Conservation (phyloP, 1,140 invertebrate genomes). For the Musca vetustissima region DNA sequence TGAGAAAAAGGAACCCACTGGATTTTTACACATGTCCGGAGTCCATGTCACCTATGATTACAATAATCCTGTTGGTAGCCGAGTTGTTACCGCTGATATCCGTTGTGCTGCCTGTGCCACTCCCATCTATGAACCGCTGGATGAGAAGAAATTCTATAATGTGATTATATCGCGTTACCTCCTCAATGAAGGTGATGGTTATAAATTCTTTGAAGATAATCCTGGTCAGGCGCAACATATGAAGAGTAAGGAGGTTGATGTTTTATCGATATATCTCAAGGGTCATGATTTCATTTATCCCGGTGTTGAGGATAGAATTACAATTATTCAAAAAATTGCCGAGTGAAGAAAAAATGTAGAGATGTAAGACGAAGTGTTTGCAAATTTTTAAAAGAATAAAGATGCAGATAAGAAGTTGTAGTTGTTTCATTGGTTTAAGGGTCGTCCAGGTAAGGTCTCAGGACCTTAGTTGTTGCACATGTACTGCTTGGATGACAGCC, state of each 20-base stretch:
- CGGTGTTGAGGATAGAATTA: conserved; percentile 59
- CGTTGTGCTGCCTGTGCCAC: conserved; percentile 60
- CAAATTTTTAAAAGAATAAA: too few relatives aligned
- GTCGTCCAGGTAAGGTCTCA: too few relatives aligned
- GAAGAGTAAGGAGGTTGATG: conserved; percentile 33
- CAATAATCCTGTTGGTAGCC: conserved; percentile 54
- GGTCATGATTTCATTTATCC: conserved; percentile 55
- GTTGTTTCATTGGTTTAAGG: too few relatives aligned
- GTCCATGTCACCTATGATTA: conserved; percentile 61
- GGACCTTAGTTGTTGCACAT: too few relatives aligned
- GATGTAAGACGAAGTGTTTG: too few relatives aligned
- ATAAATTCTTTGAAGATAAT: conserved; percentile 33
- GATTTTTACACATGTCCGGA: conserved; percentile 66
- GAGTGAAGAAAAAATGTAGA: too few relatives aligned
- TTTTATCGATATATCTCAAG: conserved; percentile 35
- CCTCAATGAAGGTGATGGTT: conserved; percentile 41
- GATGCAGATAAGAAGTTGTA: too few relatives aligned
- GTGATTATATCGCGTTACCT: conserved; percentile 55
- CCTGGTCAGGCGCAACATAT: conserved; percentile 25
- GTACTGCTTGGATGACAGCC: too few relatives aligned
- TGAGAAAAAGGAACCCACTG: conserved; percentile 58
- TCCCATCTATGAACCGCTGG: conserved; percentile 54
- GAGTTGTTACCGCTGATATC: conserved; percentile 58
- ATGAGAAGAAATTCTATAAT: conserved; percentile 57
- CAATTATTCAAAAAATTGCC: too few relatives aligned